These are phyloP conservation scores for Drosophila lowei DNA, from an alignment of 1,140 invertebrate species.

Conservation along the genomic window DNA sequence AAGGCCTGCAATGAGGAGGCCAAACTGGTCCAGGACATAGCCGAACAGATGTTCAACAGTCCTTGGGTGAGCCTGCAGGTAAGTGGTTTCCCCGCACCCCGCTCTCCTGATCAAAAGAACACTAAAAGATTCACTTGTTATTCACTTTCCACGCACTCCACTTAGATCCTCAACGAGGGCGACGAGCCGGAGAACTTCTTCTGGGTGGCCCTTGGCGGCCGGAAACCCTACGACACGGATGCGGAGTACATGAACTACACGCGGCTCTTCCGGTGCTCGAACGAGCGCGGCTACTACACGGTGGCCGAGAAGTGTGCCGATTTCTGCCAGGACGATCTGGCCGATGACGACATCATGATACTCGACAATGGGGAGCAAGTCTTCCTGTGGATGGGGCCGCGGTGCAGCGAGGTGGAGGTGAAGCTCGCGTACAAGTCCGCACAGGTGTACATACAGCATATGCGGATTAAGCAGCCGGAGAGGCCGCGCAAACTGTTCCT, in stretches of 20 bases:
- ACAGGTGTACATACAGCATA: slow-evolving; percentile 99
- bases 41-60: slow-evolving; percentile 96
- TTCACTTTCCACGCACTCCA: neutral
- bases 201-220: slow-evolving; percentile 97
- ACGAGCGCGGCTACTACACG: slow-evolving; percentile 99
- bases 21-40: slow-evolving; percentile 95
- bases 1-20: slow-evolving; percentile 95
- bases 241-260: slow-evolving; percentile 97
- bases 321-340: slow-evolving; percentile 99
- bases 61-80: slow-evolving; percentile 93
- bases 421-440: slow-evolving; percentile 99
- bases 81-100: neutral
- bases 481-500: slow-evolving; percentile 95
- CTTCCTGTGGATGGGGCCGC: slow-evolving; percentile 98
- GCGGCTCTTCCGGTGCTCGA: slow-evolving; percentile 98
- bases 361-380: slow-evolving; percentile 99
- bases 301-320: slow-evolving; percentile 99
- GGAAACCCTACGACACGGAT: slow-evolving; percentile 95
- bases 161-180: slow-evolving; percentile 94
- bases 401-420: slow-evolving; percentile 99
- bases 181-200: slow-evolving; percentile 99
- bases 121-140: neutral
- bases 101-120: neutral
- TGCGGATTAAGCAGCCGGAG: slow-evolving; percentile 97
- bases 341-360: slow-evolving; percentile 99